These are phyloP conservation scores for Apostichopus californicus DNA, from an alignment of 35 echinoderm and acorn worm genomes.

Conservation along the genomic window DNA sequence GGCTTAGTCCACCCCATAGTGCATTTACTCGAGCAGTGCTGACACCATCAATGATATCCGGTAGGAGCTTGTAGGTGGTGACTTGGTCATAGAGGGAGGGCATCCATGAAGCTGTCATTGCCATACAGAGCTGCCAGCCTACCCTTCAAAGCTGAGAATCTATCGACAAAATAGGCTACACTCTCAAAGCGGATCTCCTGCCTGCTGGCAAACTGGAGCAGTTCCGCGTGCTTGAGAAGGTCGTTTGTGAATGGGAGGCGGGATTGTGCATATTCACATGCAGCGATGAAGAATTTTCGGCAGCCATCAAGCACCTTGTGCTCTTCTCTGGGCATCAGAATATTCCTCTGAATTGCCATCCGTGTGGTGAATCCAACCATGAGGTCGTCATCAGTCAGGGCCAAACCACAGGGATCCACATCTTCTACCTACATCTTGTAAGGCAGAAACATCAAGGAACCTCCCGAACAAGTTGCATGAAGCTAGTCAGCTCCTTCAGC, in stretches of 20 bases:
- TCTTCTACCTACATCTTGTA: background rate
- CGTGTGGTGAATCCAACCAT: constrained; percentile 12
- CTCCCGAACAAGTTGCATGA: constrained; percentile 6
- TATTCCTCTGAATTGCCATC: background rate
- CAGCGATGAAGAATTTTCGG: background rate
- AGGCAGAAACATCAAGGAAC: background rate
- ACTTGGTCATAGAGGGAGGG: no score
- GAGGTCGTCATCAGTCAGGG: background rate
- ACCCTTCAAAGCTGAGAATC: background rate
- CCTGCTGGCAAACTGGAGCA: no score
- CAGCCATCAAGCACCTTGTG: background rate
- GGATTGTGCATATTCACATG: background rate
- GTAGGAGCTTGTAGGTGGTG: no score
- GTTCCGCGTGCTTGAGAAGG: no score
- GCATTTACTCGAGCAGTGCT: background rate
- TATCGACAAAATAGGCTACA: background rate
- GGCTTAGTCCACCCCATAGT: background rate
- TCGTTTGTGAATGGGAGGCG: background rate
- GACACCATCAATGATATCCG: background rate
- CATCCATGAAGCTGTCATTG: background rate
- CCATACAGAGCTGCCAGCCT: background rate
- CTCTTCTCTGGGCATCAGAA: background rate
- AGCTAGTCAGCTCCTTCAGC: background rate
- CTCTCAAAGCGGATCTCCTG: background rate
- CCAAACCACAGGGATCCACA: background rate